Evolutionary conservation across 2,113 vertebrate genomes (phyloP), one percentile per base, ranked within the genome.

Genomic region (Atrichornis clamosus): DNA sequence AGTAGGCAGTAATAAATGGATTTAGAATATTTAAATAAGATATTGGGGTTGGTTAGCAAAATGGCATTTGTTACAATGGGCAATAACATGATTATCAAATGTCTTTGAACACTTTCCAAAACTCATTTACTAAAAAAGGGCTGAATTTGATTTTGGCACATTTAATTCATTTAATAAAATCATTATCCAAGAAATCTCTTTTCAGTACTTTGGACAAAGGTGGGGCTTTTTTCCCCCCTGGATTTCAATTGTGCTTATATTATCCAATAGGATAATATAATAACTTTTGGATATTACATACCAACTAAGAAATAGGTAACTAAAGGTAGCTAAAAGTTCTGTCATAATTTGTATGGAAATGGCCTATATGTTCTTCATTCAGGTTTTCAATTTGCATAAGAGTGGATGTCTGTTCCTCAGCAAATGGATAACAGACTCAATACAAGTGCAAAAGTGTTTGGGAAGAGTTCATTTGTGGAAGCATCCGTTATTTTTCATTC

Each of bases 211-310:
- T 56, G 35, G 24, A 42, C 55, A 56, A 55, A 26, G 12, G 7
- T 3, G 3, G 13, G n/a, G 18, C 19, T 33, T 79, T 21, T 5
- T 5, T 10, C 3, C 13, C 13, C 10, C 13, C 12, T 5, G 6
- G 27, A 42, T 94, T 80, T 90, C 33, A 74, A 3, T 33, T 67
- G 11, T 72, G 14, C 4, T 1, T 30, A 1, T 68, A 2, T 64
- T 67, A 44, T 58, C 41, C 2, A 1, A 5, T 41, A 28, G 12
- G n/a, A 19, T 76, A 53, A 44, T 52, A 68, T 7, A 35, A 33
- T 47, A 33, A 49, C 30, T 67, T 24, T 30, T 73, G 37, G 11
- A 16, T 63, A 33, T 44, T 42, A 17, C 23, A 20, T 22, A 49
- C 12, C 22, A 70, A 17, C 4, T 28, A 42, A 62, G 32, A 23